Evolutionary conservation across 2,797 vertebrate genomes (phyloP), one percentile per base, ranked within the genome.

Genomic region (Phalanger gymnotis): DNA sequence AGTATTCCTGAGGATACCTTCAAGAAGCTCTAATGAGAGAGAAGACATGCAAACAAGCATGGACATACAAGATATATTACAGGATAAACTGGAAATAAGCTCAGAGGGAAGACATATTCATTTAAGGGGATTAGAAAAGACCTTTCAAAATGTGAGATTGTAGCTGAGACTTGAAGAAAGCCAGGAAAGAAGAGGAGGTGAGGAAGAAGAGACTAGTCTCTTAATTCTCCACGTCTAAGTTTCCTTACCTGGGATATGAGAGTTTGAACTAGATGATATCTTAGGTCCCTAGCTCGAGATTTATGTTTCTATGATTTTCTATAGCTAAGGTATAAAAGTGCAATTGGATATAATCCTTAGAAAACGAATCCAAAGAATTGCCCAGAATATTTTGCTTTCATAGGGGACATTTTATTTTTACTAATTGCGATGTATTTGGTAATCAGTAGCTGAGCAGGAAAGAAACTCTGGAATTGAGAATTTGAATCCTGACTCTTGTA

Each of bases 391-490:
- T 81, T 7, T 25, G 56, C 14, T 51, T 3, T 2, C 0, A n/a
- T 34, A 55, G 27, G 4, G 61, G 93, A 73, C 11, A 53, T 51
- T 73, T n/a, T 16, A 31, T 1, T 0, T 54, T 93, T 10, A 12
- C 1, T 55, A 92, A 91, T 22, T 52, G 0, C 97, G 54, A 25
- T 40, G 92, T 87, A 90, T 94, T 97, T 92, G 94, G 52, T 66
- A 30, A 93, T 54, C 91, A 94, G 87, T 52, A 95, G 27, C 25
- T 95, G 31, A 19, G 55, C 81, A 40, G 2, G n/a, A 25, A 47
- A 25, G 19, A 53, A 90, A n/a, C 92, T 91, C 53, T 56, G 53
- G 34, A 89, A 54, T 61, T 52, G 90, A 56, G 90, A 90, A 27
- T 12, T 57, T 30, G 51, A 56, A 90, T 93, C 53, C n/a, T 91